A percentile compares a stretch with the other conserved stretches of the same genome.
phyloP scores from a whole-genome alignment of 2,113 vertebrate genomes.

The Tragelaphus strepsiceros region DNA sequence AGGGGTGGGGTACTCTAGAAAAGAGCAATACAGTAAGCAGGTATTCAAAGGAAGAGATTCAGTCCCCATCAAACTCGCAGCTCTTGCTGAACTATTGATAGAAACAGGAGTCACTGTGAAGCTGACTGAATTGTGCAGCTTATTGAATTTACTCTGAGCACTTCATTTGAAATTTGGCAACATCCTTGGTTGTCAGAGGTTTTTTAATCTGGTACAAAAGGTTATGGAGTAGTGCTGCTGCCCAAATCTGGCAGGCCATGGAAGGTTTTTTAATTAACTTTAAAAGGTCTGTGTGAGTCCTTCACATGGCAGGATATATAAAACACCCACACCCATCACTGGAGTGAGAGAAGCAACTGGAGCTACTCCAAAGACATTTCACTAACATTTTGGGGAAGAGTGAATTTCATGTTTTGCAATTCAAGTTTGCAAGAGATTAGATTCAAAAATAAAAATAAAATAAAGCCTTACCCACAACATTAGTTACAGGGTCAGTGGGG shows the following conservation, averaged over 20 bases:
- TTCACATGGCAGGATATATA: conserved; percentile 48
- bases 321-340: conserved; percentile 19
- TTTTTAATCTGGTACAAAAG: conserved; percentile 69
- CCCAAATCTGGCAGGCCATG: conserved; percentile 48
- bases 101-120: conserved; percentile 29
- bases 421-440: conserved; percentile 31
- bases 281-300: conserved; percentile 58
- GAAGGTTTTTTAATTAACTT: conserved; percentile 73
- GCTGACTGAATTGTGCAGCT: conserved; percentile 40
- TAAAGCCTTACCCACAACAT: neutral
- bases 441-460: neutral
- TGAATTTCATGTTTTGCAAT: conserved; percentile 27
- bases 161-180: conserved; percentile 70
- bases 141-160: conserved; percentile 65
- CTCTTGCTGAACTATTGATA: conserved; percentile 30
- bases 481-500: neutral
- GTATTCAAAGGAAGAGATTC: neutral
- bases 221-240: conserved; percentile 49
- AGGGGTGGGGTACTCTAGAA: neutral
- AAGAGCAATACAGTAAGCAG: neutral
- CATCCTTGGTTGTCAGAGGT: conserved; percentile 52
- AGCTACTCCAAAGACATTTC: conserved; percentile 34
- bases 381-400: conserved; percentile 31
- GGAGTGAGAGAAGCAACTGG: conserved; percentile 36
- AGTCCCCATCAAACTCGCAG: neutral